Conservation (phyloP, 2,113 vertebrate species). For the Coregonus clupeaformis region DNA sequence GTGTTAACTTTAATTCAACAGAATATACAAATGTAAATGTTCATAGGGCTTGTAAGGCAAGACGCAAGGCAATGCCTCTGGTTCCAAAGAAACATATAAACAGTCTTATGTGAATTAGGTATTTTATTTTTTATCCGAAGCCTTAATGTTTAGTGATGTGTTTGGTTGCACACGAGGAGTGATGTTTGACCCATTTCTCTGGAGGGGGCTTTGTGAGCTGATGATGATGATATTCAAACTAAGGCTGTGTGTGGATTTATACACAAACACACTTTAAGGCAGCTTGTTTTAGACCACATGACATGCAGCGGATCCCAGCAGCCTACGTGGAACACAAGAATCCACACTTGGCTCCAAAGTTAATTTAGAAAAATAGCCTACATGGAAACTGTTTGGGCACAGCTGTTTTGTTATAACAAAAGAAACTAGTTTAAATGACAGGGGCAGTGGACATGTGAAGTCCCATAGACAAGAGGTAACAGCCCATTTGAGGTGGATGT, state of each 20-base stretch:
- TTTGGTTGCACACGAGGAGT: slow-evolving; percentile 35
- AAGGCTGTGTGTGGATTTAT: slow-evolving; percentile 39
- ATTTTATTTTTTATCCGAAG: not conserved
- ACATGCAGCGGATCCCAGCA: slow-evolving; percentile 41
- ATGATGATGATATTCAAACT: slow-evolving; percentile 36
- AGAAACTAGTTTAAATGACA: slow-evolving; percentile 17
- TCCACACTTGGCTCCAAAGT: slow-evolving; percentile 32
- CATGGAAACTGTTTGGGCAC: slow-evolving; percentile 20
- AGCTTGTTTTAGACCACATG: slow-evolving; percentile 43
- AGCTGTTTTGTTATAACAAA: slow-evolving; percentile 36
- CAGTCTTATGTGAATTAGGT: slow-evolving; percentile 8
- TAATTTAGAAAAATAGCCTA: slow-evolving; percentile 20
- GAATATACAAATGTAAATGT: slow-evolving; percentile 27
- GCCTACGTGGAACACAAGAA: slow-evolving; percentile 31
- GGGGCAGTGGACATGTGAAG: slow-evolving; percentile 34
- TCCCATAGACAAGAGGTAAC: slow-evolving; percentile 30
- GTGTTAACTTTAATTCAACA: slow-evolving; percentile 33
- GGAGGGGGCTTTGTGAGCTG: slow-evolving; percentile 43
- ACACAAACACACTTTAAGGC: slow-evolving; percentile 49
- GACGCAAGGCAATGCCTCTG: slow-evolving; percentile 1
- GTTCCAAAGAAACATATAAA: slow-evolving; percentile 1
- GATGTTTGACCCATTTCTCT: slow-evolving; percentile 46
- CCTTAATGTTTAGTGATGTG: slow-evolving; percentile 25
- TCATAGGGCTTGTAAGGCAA: not conserved
- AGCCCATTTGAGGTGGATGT: slow-evolving; percentile 43